These are phyloP conservation scores for Xylocopa sonorina DNA, from an alignment of 1,140 invertebrate genomes.

Conservation along the genomic window DNA sequence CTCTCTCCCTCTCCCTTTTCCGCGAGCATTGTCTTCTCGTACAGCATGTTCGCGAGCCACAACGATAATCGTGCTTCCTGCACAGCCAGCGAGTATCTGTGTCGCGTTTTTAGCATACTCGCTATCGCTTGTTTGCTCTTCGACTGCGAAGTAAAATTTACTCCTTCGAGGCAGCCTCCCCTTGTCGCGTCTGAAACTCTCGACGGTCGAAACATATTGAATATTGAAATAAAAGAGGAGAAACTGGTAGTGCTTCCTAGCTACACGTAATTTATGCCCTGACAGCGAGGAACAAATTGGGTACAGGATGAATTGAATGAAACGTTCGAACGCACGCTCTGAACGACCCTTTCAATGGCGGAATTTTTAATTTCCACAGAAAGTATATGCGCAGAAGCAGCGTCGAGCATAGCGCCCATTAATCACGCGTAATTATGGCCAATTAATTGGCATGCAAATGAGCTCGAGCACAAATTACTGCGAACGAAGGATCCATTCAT, in stretches of 20 bases:
- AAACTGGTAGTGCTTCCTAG: not conserved
- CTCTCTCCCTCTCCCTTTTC: too few species aligned
- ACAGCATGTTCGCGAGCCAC: constrained; percentile 1
- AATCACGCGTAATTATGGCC: constrained; percentile 59
- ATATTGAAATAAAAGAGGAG: not conserved
- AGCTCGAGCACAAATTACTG: constrained; percentile 48
- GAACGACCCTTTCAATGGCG: not conserved
- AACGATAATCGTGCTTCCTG: constrained; percentile 46
- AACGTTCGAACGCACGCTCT: not conserved
- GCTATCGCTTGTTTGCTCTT: constrained; percentile 2
- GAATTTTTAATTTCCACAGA: constrained; percentile 55
- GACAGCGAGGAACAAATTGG: not conserved
- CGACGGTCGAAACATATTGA: not conserved
- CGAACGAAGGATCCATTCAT: constrained; percentile 46
- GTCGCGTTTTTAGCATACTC: constrained; percentile 4
- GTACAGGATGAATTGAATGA: not conserved
- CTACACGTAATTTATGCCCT: not conserved
- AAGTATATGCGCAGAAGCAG: constrained; percentile 32
- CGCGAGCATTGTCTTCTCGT: not conserved
- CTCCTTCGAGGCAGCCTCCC: not conserved
- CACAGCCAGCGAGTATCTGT: constrained; percentile 19
- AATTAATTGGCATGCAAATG: constrained; percentile 66
- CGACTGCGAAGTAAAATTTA: not conserved
- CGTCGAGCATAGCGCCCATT: constrained; percentile 29
- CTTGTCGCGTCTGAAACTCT: not conserved